Base-by-base conservation (phyloP, 2,888 invertebrate species). In the Athrips mouffetella region DNA sequence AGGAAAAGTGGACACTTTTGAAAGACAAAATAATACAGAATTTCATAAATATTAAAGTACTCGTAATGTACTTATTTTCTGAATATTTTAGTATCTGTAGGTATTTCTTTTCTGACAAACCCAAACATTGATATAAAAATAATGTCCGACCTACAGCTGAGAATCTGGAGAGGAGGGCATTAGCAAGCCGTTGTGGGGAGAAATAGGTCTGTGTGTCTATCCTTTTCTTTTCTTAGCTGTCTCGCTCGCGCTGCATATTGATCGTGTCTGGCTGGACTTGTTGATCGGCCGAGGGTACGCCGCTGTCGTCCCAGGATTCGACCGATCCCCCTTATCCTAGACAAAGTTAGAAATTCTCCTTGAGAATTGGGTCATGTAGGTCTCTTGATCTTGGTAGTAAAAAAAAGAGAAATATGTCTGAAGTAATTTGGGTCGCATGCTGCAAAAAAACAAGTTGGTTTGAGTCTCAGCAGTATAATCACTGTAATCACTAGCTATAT, bases 181-280 rank as follows among this genome's bases (percentile, higher is more conserved):
- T 49, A 42, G 50, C 49, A 51, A 53, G 52, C 51, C 53, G 54
- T 55, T 53, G 55, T 54, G 54, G 21, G 37, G 58, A 60, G 64
- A 64, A 68, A 57, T 58, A 63, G 58, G 60, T 60, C 60, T 41
- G 54, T 63, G 55, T 61, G 58, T 54, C 71, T 62, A 58, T 76
- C 80, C 65, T 67, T 49, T 55, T 82, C 70, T 48, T 67, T 59
- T 76, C 47, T 53, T 52, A 60, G 62, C 68, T 57, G 56, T 76
- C 80, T 70, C 74, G 68, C 71, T 80, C 57, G 57, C 60, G 71
- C 61, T 56, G 64, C 70, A 74, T 88, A 88, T 88, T 88, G 87
- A 88, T 88, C 86, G 87, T 62, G 81, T 80, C 86, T 83, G 79
- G 83, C 86, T 83, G 79, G 83, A 88, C 87, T 86, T 86, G 87